Base-by-base conservation (phyloP, 2,888 invertebrate species). In the Sinelater perroti region DNA sequence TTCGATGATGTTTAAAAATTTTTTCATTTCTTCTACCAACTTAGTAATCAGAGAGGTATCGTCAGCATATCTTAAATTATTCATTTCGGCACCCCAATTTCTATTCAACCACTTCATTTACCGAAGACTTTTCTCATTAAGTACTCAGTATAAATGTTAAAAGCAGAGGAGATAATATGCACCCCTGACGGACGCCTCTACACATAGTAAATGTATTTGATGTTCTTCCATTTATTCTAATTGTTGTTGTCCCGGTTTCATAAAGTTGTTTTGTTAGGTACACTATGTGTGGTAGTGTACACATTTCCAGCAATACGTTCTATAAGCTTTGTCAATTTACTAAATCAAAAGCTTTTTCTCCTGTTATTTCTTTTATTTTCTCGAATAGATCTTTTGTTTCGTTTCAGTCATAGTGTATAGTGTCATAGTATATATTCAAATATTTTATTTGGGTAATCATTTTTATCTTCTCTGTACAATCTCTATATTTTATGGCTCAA, bases 141-240 rank as follows among this genome's bases (percentile, higher is more conserved):
- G 4, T n/a, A 8, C 18, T 38, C 38, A 3, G 17, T 20, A 11
- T 38, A 38, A 10, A 17, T 6, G 38, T 38, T 42, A 10, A 21
- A 42, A 42, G 13, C 16, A 36, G 7, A 5, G 36, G 36, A 17
- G 13, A 36, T 36, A 36, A 8, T 24, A 42, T 42, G 14, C 26
- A 42, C 24, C 42, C 42, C 10, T 42, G 21, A 21, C 42, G 21
- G 13, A 42, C 14, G 21, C 26, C 42, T n/a, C 14, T 42, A 21
- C 24, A n/a, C 38, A 38, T n/a, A 18, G 17, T 6, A 3, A 42
- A 42, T 11, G 13, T 20, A 2, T 42, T 24, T 4, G 21, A 21
- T 20, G 26, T 13, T 42, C 11, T 17, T 16, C 18, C 18, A 10
- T 18, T 20, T 20, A 38, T 11, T 2, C 38, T 17, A n/a, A 38